Percentiles rank a stretch among this genome's conserved stretches.
Conservation (phyloP, 92 coral and sea anemone species). For the Blastomussa wellsi region DNA sequence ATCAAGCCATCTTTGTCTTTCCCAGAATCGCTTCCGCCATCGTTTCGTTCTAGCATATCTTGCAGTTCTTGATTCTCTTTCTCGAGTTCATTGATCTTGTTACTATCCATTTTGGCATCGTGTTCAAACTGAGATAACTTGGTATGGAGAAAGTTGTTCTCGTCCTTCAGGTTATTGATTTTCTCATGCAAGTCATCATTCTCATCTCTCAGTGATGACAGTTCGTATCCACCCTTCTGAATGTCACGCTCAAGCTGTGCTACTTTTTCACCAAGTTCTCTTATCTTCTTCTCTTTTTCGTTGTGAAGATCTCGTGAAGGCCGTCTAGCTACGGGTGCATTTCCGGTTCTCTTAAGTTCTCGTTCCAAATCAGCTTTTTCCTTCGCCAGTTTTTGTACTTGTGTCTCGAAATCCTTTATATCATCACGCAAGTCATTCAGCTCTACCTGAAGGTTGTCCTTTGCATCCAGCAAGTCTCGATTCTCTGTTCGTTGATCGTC, state of each 20-base stretch:
- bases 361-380: slow-evolving; percentile 59
- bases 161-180: slow-evolving; percentile 52
- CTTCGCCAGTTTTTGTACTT: slow-evolving; percentile 37
- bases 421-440: slow-evolving; percentile 44
- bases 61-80: slow-evolving; percentile 55
- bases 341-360: slow-evolving; percentile 38
- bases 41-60: slow-evolving; percentile 34
- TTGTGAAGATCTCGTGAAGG: slow-evolving; percentile 55
- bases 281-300: slow-evolving; percentile 57
- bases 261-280: slow-evolving; percentile 53
- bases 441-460: slow-evolving; percentile 60
- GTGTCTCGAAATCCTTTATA: slow-evolving; percentile 41
- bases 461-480: slow-evolving; percentile 62
- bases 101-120: slow-evolving; percentile 23
- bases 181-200: slow-evolving; percentile 48
- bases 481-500: slow-evolving; percentile 76
- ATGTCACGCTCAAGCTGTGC: slow-evolving; percentile 48
- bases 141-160: slow-evolving; percentile 47
- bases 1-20: slow-evolving; percentile 46
- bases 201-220: slow-evolving; percentile 35
- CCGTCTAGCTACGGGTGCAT: slow-evolving; percentile 32
- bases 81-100: slow-evolving; percentile 54
- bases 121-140: slow-evolving; percentile 50
- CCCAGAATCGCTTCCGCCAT: slow-evolving; percentile 45
- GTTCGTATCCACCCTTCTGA: slow-evolving; percentile 42